Evolutionary conservation across 2,113 vertebrate species (phyloP), one percentile per base, ranked within the genome.

Genomic region (Scolopax mira): DNA sequence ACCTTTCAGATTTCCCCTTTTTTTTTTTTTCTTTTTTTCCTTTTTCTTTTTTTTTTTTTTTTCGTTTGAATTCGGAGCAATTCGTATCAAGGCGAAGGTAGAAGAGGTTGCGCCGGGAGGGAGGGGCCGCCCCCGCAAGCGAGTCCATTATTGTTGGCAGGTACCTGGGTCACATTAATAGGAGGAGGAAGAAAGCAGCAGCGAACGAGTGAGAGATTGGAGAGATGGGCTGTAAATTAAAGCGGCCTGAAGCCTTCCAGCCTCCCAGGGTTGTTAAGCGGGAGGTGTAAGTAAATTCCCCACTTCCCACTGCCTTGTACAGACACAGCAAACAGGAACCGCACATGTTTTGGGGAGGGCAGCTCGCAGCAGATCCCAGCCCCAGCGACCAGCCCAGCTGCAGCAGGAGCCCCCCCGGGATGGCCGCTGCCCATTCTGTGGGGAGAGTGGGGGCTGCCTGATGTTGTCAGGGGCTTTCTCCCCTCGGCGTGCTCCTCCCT

Each of bases 261-360:
- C 97, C 97, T 97, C 97, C 94, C 95, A 46, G 97, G 96, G 97
- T 93, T 97, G 97, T 97, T 97, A 96, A 96, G 97, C 48, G 79
- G 97, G 97, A 98, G 97, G 97, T 98, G 97, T 98, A 97, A 97
- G 97, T 97, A 97, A 97, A 97, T 97, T 98, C 97, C 98, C 97
- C 94, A 95, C 95, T 96, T 98, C 98, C 97, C 97, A 97, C 72
- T 3, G 93, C 97, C 96, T 96, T 95, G 97, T 96, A 97, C 97
- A 97, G 97, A 97, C 97, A 88, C 97, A 93, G 97, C 97, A 97
- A 98, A 97, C 97, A 98, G 97, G 97, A 97, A 97, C 97, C 85
- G 96, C 98, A 97, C 97, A 86, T 97, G 96, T 97, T 97, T 97
- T 80, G 39, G 96, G 97, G 97, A 98, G 96, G 96, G 97, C 97